Percentiles rank a stretch among this genome's conserved stretches.
These are phyloP conservation scores for Cantharis nigra DNA, from an alignment of 2,888 invertebrate species.

Conservation along the genomic window DNA sequence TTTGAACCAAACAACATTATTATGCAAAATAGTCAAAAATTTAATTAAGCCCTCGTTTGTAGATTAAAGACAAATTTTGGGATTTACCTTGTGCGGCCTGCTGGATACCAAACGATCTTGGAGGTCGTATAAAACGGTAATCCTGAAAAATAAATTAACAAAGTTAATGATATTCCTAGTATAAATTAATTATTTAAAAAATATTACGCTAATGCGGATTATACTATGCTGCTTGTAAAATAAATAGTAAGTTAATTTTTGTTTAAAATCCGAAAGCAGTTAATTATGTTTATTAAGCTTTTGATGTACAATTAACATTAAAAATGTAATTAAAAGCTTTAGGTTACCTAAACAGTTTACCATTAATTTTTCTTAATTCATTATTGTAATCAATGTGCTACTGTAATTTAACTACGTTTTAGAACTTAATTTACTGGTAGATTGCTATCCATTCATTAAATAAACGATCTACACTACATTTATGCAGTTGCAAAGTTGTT, in stretches of 20 bases:
- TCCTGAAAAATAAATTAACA: slow-evolving; percentile 1
- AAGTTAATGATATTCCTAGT: neutral
- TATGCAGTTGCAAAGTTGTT: neutral
- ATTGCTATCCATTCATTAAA: neutral
- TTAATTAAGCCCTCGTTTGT: slow-evolving; percentile 14
- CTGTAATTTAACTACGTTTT: neutral
- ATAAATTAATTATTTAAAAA: neutral
- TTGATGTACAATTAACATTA: neutral
- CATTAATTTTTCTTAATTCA: neutral
- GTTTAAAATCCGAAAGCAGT: neutral
- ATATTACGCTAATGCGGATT: neutral
- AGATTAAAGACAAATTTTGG: neutral
- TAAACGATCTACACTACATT: neutral
- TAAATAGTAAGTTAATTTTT: neutral
- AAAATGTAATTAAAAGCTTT: neutral
- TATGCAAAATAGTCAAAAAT: slow-evolving; percentile 18
- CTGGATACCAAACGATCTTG: neutral
- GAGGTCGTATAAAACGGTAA: neutral
- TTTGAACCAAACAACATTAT: slow-evolving; percentile 7
- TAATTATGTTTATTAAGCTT: neutral
- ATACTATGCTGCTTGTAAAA: neutral
- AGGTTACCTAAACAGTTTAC: neutral
- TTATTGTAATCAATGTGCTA: neutral
- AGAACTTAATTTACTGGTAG: neutral
- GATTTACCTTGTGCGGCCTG: neutral